Evolutionary conservation across 2,113 vertebrate genomes (phyloP), one percentile per base, ranked within the genome.

Genomic region (Stictonetta naevosa): DNA sequence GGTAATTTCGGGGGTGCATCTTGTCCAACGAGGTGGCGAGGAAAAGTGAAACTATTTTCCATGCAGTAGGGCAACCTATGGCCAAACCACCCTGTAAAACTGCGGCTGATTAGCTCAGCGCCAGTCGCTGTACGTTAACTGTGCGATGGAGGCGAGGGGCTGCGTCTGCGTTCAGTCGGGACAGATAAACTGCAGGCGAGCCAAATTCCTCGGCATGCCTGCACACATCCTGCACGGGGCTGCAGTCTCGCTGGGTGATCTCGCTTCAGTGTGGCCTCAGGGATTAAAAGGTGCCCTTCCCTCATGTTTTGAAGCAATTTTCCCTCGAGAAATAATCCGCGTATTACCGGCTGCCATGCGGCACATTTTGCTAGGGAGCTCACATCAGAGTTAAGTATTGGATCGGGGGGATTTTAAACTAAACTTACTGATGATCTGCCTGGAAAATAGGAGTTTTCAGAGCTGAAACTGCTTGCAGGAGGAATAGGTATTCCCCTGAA

Each of bases 111-210:
- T 74, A 94, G 86, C 73, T 93, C 73, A 50, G 83, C 77, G 56
- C 15, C 66, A 13, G 73, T 93, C 81, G 48, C 69, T 84, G 3
- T 80, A 34, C 25, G 16, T 78, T 87, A 88, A 60, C 50, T 58
- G 31, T 44, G 74, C 72, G 52, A 4, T 79, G 67, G 84, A 92
- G 89, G 74, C 7, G 3, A 75, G 59, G 84, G 83, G 69, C 89
- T 95, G 88, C 96, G 93, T 96, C 92, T 96, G 95, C 78, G 81
- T 96, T 94, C 84, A 84, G 89, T 79, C 86, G 84, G 87, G 87
- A 82, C 62, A 92, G 81, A 94, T 69, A 89, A 82, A 90, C 81
- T 64, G 76, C 86, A 91, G 73, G 93, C 86, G 87, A 92, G 74
- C 78, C 93, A 91, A 78, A 97, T 95, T 95, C 91, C 84, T 66